Percentiles rank a stretch among this genome's conserved stretches.
Conservation (phyloP, 2,113 vertebrate genomes). For the Tiliqua scincoides region DNA sequence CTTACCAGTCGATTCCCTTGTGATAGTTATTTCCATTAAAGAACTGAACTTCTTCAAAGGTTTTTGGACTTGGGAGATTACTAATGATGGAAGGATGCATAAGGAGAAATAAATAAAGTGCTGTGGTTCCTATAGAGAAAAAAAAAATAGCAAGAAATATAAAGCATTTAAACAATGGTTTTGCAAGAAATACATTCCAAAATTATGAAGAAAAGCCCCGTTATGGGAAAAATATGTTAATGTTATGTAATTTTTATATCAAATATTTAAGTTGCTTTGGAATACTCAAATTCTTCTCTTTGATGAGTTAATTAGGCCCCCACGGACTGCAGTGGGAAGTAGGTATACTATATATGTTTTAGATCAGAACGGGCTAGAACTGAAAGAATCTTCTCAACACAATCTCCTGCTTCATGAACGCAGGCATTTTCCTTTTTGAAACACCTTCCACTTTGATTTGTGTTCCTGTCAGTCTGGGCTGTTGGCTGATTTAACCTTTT, state of each 20-base stretch:
- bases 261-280: neutral
- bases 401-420: neutral
- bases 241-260: neutral
- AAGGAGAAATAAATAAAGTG: conserved; percentile 97
- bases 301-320: neutral
- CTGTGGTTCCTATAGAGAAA: conserved; percentile 88
- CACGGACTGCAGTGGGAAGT: neutral
- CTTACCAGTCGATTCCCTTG: conserved; percentile 98
- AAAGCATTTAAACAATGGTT: neutral
- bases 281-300: neutral
- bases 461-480: neutral
- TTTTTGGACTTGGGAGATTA: conserved; percentile 93
- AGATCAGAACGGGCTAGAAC: neutral
- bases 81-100: conserved; percentile 98
- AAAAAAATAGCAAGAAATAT: conserved; percentile 32
- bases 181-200: neutral
- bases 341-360: neutral
- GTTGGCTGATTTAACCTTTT: neutral
- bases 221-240: neutral
- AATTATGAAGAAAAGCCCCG: neutral
- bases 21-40: conserved; percentile 99
- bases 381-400: neutral
- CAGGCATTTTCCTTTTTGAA: neutral
- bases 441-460: neutral
- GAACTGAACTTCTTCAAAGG: conserved; percentile 98